Evolutionary conservation across 2,797 vertebrate species (phyloP).

Genomic region (Oreochromis mossambicus): DNA sequence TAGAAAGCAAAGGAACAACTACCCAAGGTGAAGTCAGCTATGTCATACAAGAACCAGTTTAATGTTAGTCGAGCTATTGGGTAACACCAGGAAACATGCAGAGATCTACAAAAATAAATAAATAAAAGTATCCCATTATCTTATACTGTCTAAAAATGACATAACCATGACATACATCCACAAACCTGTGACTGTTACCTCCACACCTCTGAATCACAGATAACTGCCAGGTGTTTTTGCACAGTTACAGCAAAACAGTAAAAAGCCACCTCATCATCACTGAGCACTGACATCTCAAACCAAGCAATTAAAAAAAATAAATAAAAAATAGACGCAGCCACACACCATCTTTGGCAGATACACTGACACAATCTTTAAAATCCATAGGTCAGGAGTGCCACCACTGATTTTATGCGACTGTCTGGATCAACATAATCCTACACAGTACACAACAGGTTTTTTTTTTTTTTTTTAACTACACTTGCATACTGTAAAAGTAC

Average conservation of each 20-base stretch:
- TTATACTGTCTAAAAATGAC: not conserved
- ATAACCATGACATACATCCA: constrained; percentile 17
- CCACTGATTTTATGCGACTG: not conserved
- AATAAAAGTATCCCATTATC: not conserved
- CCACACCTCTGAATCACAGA: constrained; percentile 8
- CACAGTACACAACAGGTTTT: not conserved
- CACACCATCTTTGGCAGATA: not conserved
- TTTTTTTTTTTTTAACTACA: not conserved
- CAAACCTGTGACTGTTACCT: constrained; percentile 21
- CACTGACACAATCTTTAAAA: not conserved
- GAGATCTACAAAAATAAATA: not conserved
- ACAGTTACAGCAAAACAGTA: not conserved
- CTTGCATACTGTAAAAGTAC: not conserved
- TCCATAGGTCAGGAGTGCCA: not conserved
- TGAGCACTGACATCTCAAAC: not conserved
- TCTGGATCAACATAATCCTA: not conserved
- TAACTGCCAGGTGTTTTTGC: constrained; percentile 4
- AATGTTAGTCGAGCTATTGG: not conserved
- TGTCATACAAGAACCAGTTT: not conserved
- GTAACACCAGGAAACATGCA: not conserved
- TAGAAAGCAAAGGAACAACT: not conserved
- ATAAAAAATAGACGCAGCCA: not conserved
- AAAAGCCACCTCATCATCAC: not conserved
- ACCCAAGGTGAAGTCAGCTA: not conserved
- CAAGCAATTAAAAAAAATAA: not conserved